phyloP scores from a whole-genome alignment of 1,140 invertebrate genomes.

The Drosophila takahashii region DNA sequence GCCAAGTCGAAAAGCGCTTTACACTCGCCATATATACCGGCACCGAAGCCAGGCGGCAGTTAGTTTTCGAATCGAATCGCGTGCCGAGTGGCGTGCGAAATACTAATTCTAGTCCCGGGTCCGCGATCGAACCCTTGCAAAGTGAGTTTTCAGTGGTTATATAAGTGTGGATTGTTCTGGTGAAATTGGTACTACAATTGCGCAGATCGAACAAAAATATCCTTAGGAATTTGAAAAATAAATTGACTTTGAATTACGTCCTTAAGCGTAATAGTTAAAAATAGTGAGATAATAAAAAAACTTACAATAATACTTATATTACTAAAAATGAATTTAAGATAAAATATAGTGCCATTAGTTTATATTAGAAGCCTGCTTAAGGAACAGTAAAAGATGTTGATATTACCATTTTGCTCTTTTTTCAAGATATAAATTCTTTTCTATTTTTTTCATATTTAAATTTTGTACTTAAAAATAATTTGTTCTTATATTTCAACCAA shows the following conservation, averaged over 20 bases:
- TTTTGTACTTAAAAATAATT: neutral
- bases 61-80: slow-evolving; percentile 57
- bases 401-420: too few species aligned
- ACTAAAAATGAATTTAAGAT: too few species aligned
- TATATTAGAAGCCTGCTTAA: too few species aligned
- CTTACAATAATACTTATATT: too few species aligned
- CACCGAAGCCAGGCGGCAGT: slow-evolving; percentile 12
- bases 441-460: neutral
- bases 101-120: slow-evolving; percentile 16
- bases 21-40: slow-evolving; percentile 51
- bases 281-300: too few species aligned
- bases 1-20: slow-evolving; percentile 13
- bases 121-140: slow-evolving; percentile 15
- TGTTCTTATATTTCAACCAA: neutral
- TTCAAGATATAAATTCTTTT: too few species aligned
- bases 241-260: neutral
- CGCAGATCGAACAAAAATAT: neutral
- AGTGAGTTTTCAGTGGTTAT: slow-evolving; percentile 26
- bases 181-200: slow-evolving; percentile 29
- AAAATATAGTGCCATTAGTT: too few species aligned
- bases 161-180: slow-evolving; percentile 10
- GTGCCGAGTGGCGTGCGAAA: slow-evolving; percentile 28
- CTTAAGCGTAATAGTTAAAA: too few species aligned
- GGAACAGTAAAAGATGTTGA: too few species aligned
- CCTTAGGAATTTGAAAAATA: neutral